Evolutionary conservation across 2,797 vertebrate genomes (phyloP), one percentile per base, ranked within the genome.

Genomic region (Nasua narica): DNA sequence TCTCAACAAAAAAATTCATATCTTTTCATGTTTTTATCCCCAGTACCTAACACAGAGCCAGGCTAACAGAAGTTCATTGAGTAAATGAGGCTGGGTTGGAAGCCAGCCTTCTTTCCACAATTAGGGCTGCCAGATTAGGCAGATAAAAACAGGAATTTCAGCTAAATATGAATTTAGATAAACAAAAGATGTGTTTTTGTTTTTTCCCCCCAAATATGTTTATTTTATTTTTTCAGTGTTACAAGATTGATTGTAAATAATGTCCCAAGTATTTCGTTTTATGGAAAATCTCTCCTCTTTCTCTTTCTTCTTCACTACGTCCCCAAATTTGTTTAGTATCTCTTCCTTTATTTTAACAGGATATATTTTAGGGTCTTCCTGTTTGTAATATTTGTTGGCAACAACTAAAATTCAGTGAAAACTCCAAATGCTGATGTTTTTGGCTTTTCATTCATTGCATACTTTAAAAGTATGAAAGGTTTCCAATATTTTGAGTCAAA

Each of bases 101-200:
- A 74, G 43, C 6, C 27, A 90, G 23, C n/a, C 48, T 87, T 90
- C 35, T 82, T 25, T 60, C 21, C 15, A 52, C 3, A 83, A 18
- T 35, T 25, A 72, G 16, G 23, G 2, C 74, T 19, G 23, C 37
- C 46, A 93, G n/a, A 83, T 88, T 78, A 90, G 70, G n/a, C 48
- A 94, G 21, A 65, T 76, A 46, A 50, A 83, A 82, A 27, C 16
- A 70, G 32, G 58, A 69, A 87, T 43, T 27, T 4, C 29, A 84
- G 29, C n/a, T 84, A 74, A 90, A 67, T 88, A 29, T 92, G 40
- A 84, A 70, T 92, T 93, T 69, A 93, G 32, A 81, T 87, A 69
- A 89, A 78, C 12, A 37, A 92, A 14, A 32, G 21, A 40, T 76
- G 19, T 67, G 32, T 46, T 95, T 70, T 95, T n/a, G n/a, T n/a